phyloP scores from a whole-genome alignment of 2,888 invertebrate species.

The Tiliacea citrago region DNA sequence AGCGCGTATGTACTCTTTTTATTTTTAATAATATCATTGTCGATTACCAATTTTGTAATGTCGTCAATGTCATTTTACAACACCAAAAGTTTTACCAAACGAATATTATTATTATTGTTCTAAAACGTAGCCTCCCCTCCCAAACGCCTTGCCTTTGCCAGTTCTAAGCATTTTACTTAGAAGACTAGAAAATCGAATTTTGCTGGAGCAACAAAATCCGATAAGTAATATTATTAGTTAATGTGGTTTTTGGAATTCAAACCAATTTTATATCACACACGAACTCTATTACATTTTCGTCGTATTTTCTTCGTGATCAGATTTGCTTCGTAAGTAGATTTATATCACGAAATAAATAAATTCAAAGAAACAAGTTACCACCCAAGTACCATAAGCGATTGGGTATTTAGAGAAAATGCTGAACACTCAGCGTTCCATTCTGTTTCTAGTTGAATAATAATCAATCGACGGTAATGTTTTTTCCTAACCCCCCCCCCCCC shows the following conservation, averaged over 20 bases:
- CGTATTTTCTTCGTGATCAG: slow-evolving; percentile 11
- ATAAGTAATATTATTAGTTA: background rate
- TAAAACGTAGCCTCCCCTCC: too few relatives aligned
- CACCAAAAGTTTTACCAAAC: too few relatives aligned
- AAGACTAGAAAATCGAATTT: background rate
- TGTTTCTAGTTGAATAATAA: background rate
- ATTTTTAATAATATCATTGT: too few relatives aligned
- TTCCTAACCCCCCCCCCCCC: too few relatives aligned
- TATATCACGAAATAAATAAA: background rate
- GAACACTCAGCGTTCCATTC: background rate
- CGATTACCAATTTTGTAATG: too few relatives aligned
- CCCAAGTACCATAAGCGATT: background rate
- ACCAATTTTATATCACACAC: slow-evolving; percentile 1
- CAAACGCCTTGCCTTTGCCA: too few relatives aligned
- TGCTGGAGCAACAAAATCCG: background rate
- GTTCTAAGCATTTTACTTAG: background rate
- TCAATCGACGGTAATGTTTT: background rate
- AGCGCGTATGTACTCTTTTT: too few relatives aligned
- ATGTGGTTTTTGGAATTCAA: background rate
- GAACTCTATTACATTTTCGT: slow-evolving; percentile 3
- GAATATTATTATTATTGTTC: too few relatives aligned
- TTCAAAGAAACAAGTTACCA: background rate
- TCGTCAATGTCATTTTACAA: too few relatives aligned
- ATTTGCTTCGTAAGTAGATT: background rate
- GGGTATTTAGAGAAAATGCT: background rate